Evolutionary conservation across 2,113 vertebrate genomes (phyloP).

Genomic region (Andinoacara biseriatus): DNA sequence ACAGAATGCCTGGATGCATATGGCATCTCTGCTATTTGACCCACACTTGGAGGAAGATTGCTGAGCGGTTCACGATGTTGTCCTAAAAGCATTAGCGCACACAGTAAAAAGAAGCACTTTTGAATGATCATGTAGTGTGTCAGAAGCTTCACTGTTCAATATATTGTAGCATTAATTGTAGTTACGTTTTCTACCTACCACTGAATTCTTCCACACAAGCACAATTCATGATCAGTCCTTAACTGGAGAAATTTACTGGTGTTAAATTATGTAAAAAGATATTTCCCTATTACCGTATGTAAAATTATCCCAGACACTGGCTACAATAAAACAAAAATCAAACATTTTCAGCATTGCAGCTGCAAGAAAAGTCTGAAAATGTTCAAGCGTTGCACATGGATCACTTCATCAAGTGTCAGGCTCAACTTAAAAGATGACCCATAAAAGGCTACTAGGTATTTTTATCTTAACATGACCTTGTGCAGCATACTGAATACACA

Average conservation of each 20-base stretch:
- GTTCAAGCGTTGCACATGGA: constrained; percentile 13
- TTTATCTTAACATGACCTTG: constrained; percentile 79
- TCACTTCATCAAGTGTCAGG: constrained; percentile 51
- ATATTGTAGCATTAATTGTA: constrained; percentile 10
- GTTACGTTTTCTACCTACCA: background rate
- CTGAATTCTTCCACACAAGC: background rate
- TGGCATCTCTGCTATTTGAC: constrained; percentile 76
- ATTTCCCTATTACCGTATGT: background rate
- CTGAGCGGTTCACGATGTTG: constrained; percentile 59
- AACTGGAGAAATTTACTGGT: background rate
- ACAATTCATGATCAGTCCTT: background rate
- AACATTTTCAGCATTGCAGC: background rate
- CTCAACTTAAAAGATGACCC: constrained; percentile 72
- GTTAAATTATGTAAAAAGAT: background rate
- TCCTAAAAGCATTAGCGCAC: constrained; percentile 50
- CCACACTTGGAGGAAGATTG: constrained; percentile 59
- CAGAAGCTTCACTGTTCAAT: background rate
- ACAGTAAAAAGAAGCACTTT: constrained; percentile 53
- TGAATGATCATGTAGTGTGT: constrained; percentile 17
- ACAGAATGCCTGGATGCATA: constrained; percentile 72
- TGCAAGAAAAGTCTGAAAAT: constrained; percentile 20
- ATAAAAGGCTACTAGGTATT: constrained; percentile 81
- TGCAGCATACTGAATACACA: constrained; percentile 70
- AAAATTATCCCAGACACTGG: background rate
- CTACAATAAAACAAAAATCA: background rate